These are phyloP conservation scores for Coryphaenoides rupestris DNA, from an alignment of 2,113 vertebrate genomes.

Conservation along the genomic window DNA sequence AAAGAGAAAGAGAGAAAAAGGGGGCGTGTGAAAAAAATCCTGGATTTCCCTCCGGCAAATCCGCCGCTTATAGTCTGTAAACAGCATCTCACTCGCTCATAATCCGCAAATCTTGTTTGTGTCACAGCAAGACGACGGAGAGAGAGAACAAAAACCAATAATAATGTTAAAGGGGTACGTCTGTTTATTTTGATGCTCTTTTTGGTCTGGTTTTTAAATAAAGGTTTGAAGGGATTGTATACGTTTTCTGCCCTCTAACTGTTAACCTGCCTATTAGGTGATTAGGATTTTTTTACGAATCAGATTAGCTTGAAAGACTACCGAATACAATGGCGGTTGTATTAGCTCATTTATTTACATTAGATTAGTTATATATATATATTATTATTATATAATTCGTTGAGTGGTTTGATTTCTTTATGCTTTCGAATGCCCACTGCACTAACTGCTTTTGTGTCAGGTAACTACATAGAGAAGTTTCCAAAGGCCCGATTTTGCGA, in stretches of 20 bases:
- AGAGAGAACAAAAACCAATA: constrained; percentile 59
- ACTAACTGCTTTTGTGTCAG: too few relatives aligned
- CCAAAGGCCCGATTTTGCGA: too few relatives aligned
- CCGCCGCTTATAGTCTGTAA: constrained; percentile 50
- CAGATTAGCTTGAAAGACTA: too few relatives aligned
- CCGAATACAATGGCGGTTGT: too few relatives aligned
- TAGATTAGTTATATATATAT: too few relatives aligned
- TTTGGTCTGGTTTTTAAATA: background rate
- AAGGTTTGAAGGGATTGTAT: background rate
- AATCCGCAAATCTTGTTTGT: constrained; percentile 66
- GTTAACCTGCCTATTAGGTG: background rate
- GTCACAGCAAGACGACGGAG: constrained; percentile 27
- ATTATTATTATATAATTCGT: too few relatives aligned
- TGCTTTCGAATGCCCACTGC: too few relatives aligned
- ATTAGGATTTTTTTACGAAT: background rate
- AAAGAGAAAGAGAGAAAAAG: constrained; percentile 31
- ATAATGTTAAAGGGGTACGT: constrained; percentile 15
- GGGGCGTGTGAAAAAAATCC: constrained; percentile 48
- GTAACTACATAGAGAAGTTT: too few relatives aligned
- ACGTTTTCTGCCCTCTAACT: background rate
- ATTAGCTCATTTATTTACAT: too few relatives aligned
- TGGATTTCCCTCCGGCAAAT: constrained; percentile 59
- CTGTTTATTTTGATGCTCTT: background rate
- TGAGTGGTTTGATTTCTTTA: too few relatives aligned
- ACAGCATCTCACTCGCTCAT: constrained; percentile 31